These are phyloP conservation scores for Lydus trimaculatus DNA, from an alignment of 2,888 invertebrate species.

Conservation along the genomic window DNA sequence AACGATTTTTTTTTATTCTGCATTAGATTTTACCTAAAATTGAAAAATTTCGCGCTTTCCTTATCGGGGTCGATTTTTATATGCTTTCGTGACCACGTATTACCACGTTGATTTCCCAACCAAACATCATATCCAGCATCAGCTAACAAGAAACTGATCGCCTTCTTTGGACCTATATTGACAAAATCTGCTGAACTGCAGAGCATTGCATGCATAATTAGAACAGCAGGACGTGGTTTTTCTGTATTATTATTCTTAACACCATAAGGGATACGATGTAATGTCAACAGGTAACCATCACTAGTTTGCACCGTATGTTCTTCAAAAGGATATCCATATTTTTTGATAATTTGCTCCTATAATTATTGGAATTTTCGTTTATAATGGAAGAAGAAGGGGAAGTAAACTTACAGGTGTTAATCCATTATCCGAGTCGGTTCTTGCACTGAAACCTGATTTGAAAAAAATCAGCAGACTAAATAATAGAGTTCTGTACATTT, in stretches of 20 bases:
- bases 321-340: slow-evolving; percentile 32
- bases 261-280: slow-evolving; percentile 34
- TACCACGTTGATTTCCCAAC: slow-evolving; percentile 84
- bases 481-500: too few relatives aligned
- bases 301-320: slow-evolving; percentile 30
- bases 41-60: slow-evolving; percentile 57
- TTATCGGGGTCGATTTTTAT: slow-evolving; percentile 44
- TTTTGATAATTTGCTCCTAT: slow-evolving; percentile 6
- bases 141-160: slow-evolving; percentile 43
- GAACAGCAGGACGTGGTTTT: slow-evolving; percentile 5
- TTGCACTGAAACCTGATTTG: too few relatives aligned
- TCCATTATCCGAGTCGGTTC: too few relatives aligned
- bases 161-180: slow-evolving; percentile 26
- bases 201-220: slow-evolving; percentile 30
- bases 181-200: slow-evolving; percentile 32
- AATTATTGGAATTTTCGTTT: too few relatives aligned
- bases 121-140: slow-evolving; percentile 51
- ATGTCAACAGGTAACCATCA: slow-evolving; percentile 32
- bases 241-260: background rate
- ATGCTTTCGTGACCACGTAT: slow-evolving; percentile 66
- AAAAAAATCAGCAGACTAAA: too few relatives aligned
- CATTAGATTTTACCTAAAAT: slow-evolving; percentile 11
- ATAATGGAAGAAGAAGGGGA: too few relatives aligned
- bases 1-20: background rate
- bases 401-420: too few relatives aligned